phyloP scores from a whole-genome alignment of 1,140 invertebrate genomes.

The Thrips palmi region DNA sequence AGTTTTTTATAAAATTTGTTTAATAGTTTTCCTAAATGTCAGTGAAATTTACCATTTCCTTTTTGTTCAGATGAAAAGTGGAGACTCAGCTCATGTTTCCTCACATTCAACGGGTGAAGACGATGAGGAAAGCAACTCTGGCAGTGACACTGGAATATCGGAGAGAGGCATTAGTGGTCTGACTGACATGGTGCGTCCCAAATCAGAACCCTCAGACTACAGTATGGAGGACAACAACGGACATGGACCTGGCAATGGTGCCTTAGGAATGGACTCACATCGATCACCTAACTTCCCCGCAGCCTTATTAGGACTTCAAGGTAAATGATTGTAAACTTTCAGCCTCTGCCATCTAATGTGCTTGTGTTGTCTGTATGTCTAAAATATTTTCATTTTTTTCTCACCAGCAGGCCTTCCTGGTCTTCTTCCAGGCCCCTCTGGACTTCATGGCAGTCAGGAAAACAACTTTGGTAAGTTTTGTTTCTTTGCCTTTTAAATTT shows the following conservation, averaged over 20 bases:
- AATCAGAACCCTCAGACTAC: constrained; percentile 40
- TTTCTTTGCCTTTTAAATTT: constrained; percentile 9
- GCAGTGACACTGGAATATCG: constrained; percentile 41
- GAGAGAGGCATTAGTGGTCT: constrained; percentile 32
- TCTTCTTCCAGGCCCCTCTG: constrained; percentile 63
- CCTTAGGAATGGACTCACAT: constrained; percentile 39
- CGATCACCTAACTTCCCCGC: constrained; percentile 46
- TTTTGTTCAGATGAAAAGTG: constrained; percentile 21
- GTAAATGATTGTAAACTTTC: constrained; percentile 21
- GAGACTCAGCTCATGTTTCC: constrained; percentile 27
- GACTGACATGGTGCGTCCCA: constrained; percentile 23
- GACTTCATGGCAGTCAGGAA: constrained; percentile 49
- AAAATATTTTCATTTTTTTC: constrained; percentile 8
- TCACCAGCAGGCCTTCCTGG: constrained; percentile 31
- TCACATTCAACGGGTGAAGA: constrained; percentile 59
- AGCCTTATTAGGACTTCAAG: constrained; percentile 49
- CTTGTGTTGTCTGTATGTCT: not conserved
- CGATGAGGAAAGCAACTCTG: constrained; percentile 39
- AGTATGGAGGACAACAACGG: constrained; percentile 39
- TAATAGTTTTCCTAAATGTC: not conserved
- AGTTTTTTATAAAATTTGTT: constrained; percentile 6
- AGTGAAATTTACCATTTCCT: constrained; percentile 8
- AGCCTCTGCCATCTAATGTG: constrained; percentile 5
- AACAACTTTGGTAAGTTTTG: constrained; percentile 58
- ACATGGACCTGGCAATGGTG: constrained; percentile 42